Percentiles rank a stretch among this genome's conserved stretches.
These are phyloP conservation scores for Catharus minimus DNA, from an alignment of 2,113 vertebrate species.

Conservation along the genomic window DNA sequence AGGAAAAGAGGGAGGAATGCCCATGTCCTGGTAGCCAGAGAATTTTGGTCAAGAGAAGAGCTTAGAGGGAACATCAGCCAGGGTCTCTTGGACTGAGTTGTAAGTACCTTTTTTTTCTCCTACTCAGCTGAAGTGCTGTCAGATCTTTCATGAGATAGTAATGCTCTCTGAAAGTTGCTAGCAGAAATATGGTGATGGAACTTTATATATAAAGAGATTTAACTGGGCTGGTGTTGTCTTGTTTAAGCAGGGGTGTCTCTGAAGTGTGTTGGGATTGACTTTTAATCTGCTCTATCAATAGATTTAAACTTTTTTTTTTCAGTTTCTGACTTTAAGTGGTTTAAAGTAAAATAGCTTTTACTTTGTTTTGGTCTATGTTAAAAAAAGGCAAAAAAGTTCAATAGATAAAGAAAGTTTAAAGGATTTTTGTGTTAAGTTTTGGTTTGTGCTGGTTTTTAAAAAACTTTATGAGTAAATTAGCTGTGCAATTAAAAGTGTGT, in stretches of 20 bases:
- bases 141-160: not conserved
- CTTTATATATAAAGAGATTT: not conserved
- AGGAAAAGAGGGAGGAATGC: slow-evolving; percentile 39
- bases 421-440: not conserved
- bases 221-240: not conserved
- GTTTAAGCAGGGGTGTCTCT: not conserved
- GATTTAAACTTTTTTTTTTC: not conserved
- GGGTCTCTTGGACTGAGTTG: slow-evolving; percentile 68
- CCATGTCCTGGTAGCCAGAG: slow-evolving; percentile 29
- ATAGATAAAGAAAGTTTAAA: not conserved
- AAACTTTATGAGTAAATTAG: not conserved
- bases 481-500: not conserved
- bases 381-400: not conserved
- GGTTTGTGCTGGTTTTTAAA: not conserved
- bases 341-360: not conserved
- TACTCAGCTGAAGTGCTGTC: not conserved
- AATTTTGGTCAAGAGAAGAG: slow-evolving; percentile 56
- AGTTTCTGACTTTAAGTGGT: not conserved
- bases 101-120: slow-evolving; percentile 68
- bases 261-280: not conserved
- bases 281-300: not conserved
- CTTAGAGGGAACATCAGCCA: slow-evolving; percentile 51
- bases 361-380: not conserved
- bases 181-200: not conserved
- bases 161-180: not conserved